Conservation (phyloP, 2,113 vertebrate genomes). For the Peromyscus californicus region DNA sequence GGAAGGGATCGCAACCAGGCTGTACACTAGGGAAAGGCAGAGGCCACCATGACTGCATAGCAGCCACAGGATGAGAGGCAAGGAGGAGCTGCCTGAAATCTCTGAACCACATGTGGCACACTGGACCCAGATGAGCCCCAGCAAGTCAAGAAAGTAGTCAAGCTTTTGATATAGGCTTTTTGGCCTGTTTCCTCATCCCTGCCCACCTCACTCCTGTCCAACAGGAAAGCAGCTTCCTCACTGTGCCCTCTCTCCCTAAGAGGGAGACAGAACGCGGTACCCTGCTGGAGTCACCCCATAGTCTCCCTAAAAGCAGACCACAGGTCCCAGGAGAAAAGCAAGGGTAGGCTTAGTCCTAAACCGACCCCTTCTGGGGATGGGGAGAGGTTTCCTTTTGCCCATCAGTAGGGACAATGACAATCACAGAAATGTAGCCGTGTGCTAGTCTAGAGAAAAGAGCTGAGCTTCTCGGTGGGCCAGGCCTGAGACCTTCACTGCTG, state of each 20-base stretch:
- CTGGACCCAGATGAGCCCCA: not conserved
- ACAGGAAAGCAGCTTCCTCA: not conserved
- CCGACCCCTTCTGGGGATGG: not conserved
- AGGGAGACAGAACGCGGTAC: not conserved
- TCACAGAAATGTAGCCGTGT: not conserved
- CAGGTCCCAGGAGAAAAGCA: not conserved
- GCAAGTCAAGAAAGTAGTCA: not conserved
- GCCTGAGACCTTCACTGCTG: not conserved
- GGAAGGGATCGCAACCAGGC: not conserved
- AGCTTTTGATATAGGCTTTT: not conserved
- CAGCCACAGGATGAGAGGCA: not conserved
- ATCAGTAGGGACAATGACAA: not conserved
- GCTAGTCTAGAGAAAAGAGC: not conserved
- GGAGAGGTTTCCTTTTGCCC: not conserved
- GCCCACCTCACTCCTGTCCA: not conserved
- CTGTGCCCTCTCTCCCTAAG: not conserved
- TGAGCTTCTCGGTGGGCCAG: not conserved
- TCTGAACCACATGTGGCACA: not conserved
- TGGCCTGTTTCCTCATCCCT: not conserved
- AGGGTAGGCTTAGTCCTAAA: not conserved
- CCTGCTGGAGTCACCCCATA: not conserved
- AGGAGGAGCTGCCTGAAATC: not conserved
- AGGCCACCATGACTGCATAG: not conserved
- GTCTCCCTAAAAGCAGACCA: not conserved
- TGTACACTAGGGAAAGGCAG: rapidly evolving